Percentiles rank a stretch among this genome's conserved stretches.
These are phyloP conservation scores for Lota lota DNA, from an alignment of 2,113 vertebrate species.

Conservation along the genomic window DNA sequence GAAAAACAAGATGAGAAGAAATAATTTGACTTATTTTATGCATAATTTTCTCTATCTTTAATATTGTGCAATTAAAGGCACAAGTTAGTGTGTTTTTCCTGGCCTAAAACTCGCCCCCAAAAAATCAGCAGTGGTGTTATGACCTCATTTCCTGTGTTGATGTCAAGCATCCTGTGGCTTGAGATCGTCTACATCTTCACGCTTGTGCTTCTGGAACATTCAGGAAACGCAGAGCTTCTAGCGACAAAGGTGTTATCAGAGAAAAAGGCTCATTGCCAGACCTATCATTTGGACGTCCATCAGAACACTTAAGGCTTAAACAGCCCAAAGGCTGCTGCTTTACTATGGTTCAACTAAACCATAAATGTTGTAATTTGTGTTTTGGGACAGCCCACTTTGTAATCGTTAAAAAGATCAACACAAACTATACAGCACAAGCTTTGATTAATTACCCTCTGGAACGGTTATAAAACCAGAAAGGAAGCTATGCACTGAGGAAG, in stretches of 20 bases:
- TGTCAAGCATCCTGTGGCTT: slow-evolving; percentile 55
- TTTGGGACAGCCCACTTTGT: slow-evolving; percentile 20
- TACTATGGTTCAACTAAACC: slow-evolving; percentile 42
- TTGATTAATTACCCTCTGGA: slow-evolving; percentile 40
- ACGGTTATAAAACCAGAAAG: slow-evolving; percentile 40
- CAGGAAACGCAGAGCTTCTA: slow-evolving; percentile 1
- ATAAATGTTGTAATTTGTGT: slow-evolving; percentile 43
- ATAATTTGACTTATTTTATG: slow-evolving; percentile 14
- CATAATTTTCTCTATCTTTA: neutral
- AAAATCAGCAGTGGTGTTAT: slow-evolving; percentile 34
- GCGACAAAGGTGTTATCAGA: neutral
- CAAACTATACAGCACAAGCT: slow-evolving; percentile 17
- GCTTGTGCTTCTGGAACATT: slow-evolving; percentile 10
- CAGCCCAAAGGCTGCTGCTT: slow-evolving; percentile 15
- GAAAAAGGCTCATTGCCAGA: slow-evolving; percentile 1
- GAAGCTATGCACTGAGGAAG: slow-evolving; percentile 16
- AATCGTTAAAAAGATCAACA: slow-evolving; percentile 11
- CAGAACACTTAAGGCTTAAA: slow-evolving; percentile 32
- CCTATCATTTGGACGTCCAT: slow-evolving; percentile 33
- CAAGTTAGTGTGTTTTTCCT: neutral
- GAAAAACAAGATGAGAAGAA: slow-evolving; percentile 45
- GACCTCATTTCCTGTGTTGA: slow-evolving; percentile 72
- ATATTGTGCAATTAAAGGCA: neutral
- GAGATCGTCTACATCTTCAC: slow-evolving; percentile 46
- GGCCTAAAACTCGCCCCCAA: neutral